phyloP scores from a whole-genome alignment of 2,888 invertebrate genomes.

The Pheosia gnoma region DNA sequence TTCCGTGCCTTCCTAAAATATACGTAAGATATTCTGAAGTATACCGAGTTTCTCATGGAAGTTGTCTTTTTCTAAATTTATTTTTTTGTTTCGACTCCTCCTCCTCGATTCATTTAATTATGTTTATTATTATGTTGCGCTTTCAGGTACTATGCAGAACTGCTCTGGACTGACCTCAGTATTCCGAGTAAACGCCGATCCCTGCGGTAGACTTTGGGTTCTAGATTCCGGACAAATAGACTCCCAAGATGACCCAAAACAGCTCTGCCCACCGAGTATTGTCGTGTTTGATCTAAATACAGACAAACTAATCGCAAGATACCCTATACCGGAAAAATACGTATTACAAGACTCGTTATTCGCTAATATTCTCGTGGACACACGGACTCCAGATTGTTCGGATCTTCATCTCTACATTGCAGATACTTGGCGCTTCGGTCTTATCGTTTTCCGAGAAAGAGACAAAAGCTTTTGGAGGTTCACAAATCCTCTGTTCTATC shows the following conservation, averaged over 20 bases:
- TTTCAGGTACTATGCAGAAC: slow-evolving; percentile 57
- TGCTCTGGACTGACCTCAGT: slow-evolving; percentile 90
- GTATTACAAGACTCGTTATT: slow-evolving; percentile 87
- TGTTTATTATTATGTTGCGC: slow-evolving; percentile 4
- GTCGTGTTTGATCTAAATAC: slow-evolving; percentile 88
- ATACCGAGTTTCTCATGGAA: too few relatives aligned
- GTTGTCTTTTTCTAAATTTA: too few relatives aligned
- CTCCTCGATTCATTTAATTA: background rate
- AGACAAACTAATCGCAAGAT: slow-evolving; percentile 85
- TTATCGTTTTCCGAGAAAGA: slow-evolving; percentile 85
- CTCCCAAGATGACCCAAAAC: slow-evolving; percentile 85
- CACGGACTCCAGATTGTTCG: slow-evolving; percentile 83
- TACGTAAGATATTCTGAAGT: too few relatives aligned
- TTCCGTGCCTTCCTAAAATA: too few relatives aligned
- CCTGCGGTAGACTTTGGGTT: slow-evolving; percentile 91
- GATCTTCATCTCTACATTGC: slow-evolving; percentile 87
- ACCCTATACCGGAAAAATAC: slow-evolving; percentile 86
- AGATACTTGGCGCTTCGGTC: slow-evolving; percentile 88
- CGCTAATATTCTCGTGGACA: slow-evolving; percentile 87
- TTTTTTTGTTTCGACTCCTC: too few relatives aligned
- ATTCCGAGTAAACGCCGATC: slow-evolving; percentile 89
- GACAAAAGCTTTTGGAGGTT: slow-evolving; percentile 85
- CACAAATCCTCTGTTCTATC: slow-evolving; percentile 88
- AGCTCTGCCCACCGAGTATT: slow-evolving; percentile 89
- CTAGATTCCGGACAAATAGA: slow-evolving; percentile 91